Conservation (phyloP, 2,113 vertebrate genomes). For the Hippocampus abdominalis region DNA sequence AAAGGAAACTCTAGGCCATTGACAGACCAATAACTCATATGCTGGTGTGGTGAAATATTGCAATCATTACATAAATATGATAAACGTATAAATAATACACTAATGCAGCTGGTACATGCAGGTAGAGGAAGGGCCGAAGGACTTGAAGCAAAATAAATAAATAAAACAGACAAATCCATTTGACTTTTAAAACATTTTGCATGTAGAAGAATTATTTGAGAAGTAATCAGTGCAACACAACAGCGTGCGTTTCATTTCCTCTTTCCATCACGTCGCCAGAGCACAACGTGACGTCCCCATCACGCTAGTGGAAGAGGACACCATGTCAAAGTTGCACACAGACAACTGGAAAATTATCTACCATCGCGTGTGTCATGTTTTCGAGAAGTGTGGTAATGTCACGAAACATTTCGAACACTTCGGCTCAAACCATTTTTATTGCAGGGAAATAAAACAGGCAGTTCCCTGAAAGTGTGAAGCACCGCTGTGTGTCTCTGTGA, state of each 20-base stretch:
- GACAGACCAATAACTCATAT: too few relatives aligned
- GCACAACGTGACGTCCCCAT: slow-evolving; percentile 15
- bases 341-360: neutral
- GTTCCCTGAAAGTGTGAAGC: slow-evolving; percentile 35
- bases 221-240: neutral
- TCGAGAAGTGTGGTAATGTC: neutral
- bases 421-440: slow-evolving; percentile 7
- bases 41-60: too few relatives aligned
- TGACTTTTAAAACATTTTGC: neutral
- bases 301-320: neutral
- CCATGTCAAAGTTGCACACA: neutral
- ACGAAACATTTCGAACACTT: neutral
- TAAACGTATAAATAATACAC: too few relatives aligned
- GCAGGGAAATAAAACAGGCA: slow-evolving; percentile 19
- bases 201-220: neutral
- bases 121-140: too few relatives aligned
- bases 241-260: slow-evolving; percentile 52
- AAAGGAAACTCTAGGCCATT: too few relatives aligned
- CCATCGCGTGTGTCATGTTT: neutral
- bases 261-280: slow-evolving; percentile 45
- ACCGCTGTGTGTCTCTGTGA: slow-evolving; percentile 36
- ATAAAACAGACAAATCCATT: too few relatives aligned
- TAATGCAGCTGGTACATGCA: too few relatives aligned
- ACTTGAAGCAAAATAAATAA: too few relatives aligned
- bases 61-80: too few relatives aligned